Evolutionary conservation across 2,797 vertebrate genomes (phyloP).

Genomic region (Sebastes miniatus): DNA sequence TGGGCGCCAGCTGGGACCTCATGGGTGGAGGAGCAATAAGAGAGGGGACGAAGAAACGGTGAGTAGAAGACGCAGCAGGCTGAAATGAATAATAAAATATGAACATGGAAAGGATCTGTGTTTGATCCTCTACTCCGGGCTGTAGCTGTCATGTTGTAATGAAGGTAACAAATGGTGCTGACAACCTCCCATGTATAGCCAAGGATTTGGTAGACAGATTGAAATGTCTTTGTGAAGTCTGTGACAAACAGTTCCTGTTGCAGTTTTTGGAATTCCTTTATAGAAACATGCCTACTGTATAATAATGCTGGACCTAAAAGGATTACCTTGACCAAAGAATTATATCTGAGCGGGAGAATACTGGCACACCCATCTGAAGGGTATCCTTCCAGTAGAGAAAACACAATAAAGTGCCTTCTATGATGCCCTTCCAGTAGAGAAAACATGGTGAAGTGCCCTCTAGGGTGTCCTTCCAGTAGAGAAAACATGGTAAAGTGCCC

Average conservation of each 20-base stretch:
- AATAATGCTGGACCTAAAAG: conserved; percentile 25
- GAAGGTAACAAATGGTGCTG: conserved; percentile 62
- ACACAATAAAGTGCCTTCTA: no score
- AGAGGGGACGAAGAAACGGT: conserved; percentile 26
- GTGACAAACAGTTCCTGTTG: conserved; percentile 2
- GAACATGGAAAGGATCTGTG: conserved; percentile 50
- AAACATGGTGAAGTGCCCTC: no score
- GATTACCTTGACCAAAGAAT: conserved; percentile 37
- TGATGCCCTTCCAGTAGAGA: no score
- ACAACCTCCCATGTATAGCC: conserved; percentile 38
- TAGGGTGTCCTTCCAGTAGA: no score
- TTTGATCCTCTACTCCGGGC: conserved; percentile 59
- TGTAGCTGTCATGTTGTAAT: conserved; percentile 62
- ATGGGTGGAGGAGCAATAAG: conserved; percentile 12
- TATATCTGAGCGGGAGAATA: conserved; percentile 11
- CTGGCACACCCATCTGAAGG: neutral
- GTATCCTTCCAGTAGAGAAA: no score
- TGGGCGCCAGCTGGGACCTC: conserved; percentile 43
- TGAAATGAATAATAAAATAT: conserved; percentile 60
- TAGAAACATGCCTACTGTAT: conserved; percentile 12
- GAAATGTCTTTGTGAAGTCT: conserved; percentile 18
- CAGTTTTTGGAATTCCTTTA: conserved; percentile 1
- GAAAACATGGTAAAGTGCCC: no score
- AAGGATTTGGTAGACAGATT: conserved; percentile 26
- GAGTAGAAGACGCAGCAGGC: conserved; percentile 36